Evolutionary conservation across 1,140 invertebrate genomes (phyloP).

Genomic region (Euschistus heros): DNA sequence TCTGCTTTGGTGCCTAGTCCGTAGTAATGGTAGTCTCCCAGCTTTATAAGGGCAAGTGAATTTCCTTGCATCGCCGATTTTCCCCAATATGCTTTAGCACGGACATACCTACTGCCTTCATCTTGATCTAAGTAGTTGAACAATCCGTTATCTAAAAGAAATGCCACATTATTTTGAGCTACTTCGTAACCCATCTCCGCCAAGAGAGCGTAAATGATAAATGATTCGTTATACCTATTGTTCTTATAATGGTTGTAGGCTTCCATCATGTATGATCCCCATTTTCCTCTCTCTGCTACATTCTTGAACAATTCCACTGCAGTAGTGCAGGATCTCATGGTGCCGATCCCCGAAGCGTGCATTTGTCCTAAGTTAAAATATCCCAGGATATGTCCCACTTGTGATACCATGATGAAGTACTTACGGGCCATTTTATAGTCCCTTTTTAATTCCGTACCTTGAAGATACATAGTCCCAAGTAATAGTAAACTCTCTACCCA

Average conservation of each 20-base stretch:
- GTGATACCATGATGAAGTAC: slow-evolving; percentile 91
- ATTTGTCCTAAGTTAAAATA: slow-evolving; percentile 96
- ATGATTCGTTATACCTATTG: slow-evolving; percentile 65
- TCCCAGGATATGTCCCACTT: slow-evolving; percentile 91
- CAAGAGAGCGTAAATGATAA: slow-evolving; percentile 82
- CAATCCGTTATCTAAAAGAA: slow-evolving; percentile 58
- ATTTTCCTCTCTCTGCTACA: slow-evolving; percentile 90
- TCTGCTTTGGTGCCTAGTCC: slow-evolving; percentile 78
- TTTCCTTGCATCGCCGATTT: slow-evolving; percentile 83
- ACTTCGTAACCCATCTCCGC: slow-evolving; percentile 95
- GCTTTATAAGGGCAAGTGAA: slow-evolving; percentile 75
- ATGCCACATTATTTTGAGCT: slow-evolving; percentile 93
- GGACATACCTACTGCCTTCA: neutral
- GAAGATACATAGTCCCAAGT: slow-evolving; percentile 95
- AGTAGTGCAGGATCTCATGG: slow-evolving; percentile 78
- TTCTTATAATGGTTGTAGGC: slow-evolving; percentile 79
- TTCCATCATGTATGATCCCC: slow-evolving; percentile 80
- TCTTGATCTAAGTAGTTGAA: neutral
- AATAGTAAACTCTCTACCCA: slow-evolving; percentile 97
- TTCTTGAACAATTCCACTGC: slow-evolving; percentile 91
- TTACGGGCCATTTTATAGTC: slow-evolving; percentile 94
- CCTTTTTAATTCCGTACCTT: slow-evolving; percentile 76
- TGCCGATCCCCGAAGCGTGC: slow-evolving; percentile 93
- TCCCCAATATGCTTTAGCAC: slow-evolving; percentile 77
- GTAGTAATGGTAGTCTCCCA: slow-evolving; percentile 98